Base-by-base conservation (phyloP, 1,140 invertebrate species). In the Drosophila triauraria region DNA sequence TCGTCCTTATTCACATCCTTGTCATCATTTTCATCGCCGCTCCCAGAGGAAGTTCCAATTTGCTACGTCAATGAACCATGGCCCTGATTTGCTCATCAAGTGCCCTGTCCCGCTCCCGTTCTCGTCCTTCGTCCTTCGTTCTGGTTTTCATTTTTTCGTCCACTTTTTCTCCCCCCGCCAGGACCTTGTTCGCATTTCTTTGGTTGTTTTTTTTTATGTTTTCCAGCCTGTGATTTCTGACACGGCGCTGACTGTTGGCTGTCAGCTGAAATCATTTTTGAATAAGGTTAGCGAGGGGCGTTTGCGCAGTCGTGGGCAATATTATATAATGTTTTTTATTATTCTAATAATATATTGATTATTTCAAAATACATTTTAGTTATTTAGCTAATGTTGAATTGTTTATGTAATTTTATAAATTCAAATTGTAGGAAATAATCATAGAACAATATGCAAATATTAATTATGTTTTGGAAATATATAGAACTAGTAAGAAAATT, bases 21-120 rank as follows among this genome's bases (percentile, higher is more conserved):
- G 43, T 71, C 57, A 75, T 58, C 25, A 59, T 47, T 32, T 54
- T 77, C 54, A 75, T 69, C 58, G 65, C 56, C 51, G 67, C 63
- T 91, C 83, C 78, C 87, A 87, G 69, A 91, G 90, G 90, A 91
- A 90, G 90, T 91, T 83, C 76, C 90, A 91, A 91, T 91, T 91
- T 91, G 90, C 72, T 82, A 80, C 90, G 82, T 91, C 85, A 91
- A 91, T 91, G 90, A 91, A 91, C 85, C 85, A 67, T 88, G 83
- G 40, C 65, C 60, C 65, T 79, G 79, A 87, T 87, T 78, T 80
- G 67, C 63, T 75, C 79, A 77, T 79, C 62, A 87, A 76, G 83
- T 72, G 72, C 51, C 53, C 53, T 53, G 32, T 56, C 43, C 62
- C 35, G 46, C 6, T 53, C 17, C 12, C 12, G 3, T 38, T 44